Evolutionary conservation across 2,888 invertebrate genomes (phyloP).

Genomic region (Dynastes maya): DNA sequence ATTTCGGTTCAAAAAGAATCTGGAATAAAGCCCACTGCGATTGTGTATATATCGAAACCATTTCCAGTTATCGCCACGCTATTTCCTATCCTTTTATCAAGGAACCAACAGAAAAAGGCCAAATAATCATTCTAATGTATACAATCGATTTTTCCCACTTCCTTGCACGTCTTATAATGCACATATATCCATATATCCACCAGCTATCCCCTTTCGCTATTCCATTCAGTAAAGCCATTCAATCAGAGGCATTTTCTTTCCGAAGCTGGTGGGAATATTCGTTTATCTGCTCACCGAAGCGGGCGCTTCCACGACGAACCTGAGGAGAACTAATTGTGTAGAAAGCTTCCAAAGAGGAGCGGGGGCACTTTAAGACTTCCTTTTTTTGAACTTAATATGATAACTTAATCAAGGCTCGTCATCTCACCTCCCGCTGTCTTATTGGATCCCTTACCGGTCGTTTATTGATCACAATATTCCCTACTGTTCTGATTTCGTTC

Average conservation of each 20-base stretch:
- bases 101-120: background rate
- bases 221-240: conserved; percentile 14
- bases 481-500: background rate
- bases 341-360: conserved; percentile 21
- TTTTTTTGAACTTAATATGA: conserved; percentile 37
- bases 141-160: conserved; percentile 21
- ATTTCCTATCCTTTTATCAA: conserved; percentile 14
- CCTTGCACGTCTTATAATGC: background rate
- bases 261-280: conserved; percentile 17
- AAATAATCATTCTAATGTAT: conserved; percentile 35
- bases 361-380: conserved; percentile 1
- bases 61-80: conserved; percentile 13
- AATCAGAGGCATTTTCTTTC: conserved; percentile 20
- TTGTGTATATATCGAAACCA: background rate
- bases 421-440: background rate
- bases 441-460: background rate
- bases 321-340: conserved; percentile 29
- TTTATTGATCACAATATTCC: background rate
- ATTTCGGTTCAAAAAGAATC: no score
- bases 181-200: conserved; percentile 2
- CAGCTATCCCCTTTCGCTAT: background rate
- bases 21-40: no score
- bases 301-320: conserved; percentile 5
- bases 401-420: conserved; percentile 29
- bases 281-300: conserved; percentile 30